Evolutionary conservation across 2,113 vertebrate genomes (phyloP).

Genomic region (Cariama cristata): DNA sequence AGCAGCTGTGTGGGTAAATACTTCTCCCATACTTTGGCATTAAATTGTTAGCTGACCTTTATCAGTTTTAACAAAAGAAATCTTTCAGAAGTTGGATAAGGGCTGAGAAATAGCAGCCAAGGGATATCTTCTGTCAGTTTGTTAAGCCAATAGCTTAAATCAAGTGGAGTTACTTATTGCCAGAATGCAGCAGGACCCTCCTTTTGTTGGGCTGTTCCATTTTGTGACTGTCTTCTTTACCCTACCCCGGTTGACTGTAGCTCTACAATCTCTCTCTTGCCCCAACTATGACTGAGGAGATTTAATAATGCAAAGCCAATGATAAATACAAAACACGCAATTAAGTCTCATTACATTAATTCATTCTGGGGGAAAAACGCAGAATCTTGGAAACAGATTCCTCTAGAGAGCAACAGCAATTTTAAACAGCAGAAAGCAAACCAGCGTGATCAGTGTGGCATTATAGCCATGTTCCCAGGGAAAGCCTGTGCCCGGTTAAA

Average conservation of each 20-base stretch:
- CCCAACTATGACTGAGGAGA: not conserved
- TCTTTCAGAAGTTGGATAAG: not conserved
- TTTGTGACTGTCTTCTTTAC: not conserved
- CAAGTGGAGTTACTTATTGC: not conserved
- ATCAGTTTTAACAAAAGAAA: not conserved
- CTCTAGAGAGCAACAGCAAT: not conserved
- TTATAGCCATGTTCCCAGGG: not conserved
- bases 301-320: not conserved
- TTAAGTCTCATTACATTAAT: not conserved
- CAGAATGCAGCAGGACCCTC: not conserved
- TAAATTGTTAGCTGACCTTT: not conserved
- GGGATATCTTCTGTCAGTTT: not conserved
- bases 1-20: not conserved
- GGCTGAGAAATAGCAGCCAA: not conserved
- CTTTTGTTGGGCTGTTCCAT: not conserved
- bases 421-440: not conserved
- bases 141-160: not conserved
- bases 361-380: not conserved
- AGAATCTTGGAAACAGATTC: not conserved
- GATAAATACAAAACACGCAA: not conserved
- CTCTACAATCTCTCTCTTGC: not conserved
- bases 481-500: not conserved
- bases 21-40: not conserved
- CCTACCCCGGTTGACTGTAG: not conserved
- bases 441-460: rapidly evolving